Conservation (phyloP, 2,888 invertebrate species). For the Parnassius apollo region DNA sequence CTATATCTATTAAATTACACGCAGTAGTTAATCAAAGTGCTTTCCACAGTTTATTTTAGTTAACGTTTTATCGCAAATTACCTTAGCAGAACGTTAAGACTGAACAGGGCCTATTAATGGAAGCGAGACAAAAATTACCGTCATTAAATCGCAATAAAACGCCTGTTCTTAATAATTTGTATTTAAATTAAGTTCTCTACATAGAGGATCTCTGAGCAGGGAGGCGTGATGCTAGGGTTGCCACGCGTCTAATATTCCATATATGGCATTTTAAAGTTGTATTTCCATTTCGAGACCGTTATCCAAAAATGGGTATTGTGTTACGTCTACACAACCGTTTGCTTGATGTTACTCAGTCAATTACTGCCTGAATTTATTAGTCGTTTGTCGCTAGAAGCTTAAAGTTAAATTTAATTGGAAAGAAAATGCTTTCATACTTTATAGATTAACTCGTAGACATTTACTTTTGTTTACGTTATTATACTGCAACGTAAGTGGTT, state of each 20-base stretch:
- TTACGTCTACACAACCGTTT: conserved; percentile 9
- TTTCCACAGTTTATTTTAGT: conserved; percentile 14
- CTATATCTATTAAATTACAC: conserved; percentile 7
- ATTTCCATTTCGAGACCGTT: conserved; percentile 20
- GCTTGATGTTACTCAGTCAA: conserved; percentile 22
- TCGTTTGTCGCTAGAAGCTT: conserved; percentile 8
- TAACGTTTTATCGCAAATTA: conserved; percentile 24
- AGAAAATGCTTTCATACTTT: not conserved
- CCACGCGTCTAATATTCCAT: conserved; percentile 16
- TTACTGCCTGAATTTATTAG: conserved; percentile 19
- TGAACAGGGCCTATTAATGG: conserved; percentile 22
- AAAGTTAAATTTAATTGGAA: conserved; percentile 3
- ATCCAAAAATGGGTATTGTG: conserved; percentile 22
- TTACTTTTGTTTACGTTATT: too few relatives aligned
- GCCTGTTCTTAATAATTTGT: conserved; percentile 25
- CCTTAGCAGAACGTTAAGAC: conserved; percentile 13
- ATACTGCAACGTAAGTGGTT: too few relatives aligned
- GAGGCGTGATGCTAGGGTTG: conserved; percentile 14
- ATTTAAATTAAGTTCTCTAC: conserved; percentile 22
- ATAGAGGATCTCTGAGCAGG: conserved; percentile 1
- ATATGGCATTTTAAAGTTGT: conserved; percentile 22
- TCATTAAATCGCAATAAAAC: conserved; percentile 23
- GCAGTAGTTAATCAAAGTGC: conserved; percentile 8
- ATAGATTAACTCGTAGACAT: too few relatives aligned
- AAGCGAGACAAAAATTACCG: conserved; percentile 21